Percentiles rank a stretch among this genome's conserved stretches.
Conservation (phyloP, 2,888 invertebrate species). For the Xanthorhoe spadicearia region DNA sequence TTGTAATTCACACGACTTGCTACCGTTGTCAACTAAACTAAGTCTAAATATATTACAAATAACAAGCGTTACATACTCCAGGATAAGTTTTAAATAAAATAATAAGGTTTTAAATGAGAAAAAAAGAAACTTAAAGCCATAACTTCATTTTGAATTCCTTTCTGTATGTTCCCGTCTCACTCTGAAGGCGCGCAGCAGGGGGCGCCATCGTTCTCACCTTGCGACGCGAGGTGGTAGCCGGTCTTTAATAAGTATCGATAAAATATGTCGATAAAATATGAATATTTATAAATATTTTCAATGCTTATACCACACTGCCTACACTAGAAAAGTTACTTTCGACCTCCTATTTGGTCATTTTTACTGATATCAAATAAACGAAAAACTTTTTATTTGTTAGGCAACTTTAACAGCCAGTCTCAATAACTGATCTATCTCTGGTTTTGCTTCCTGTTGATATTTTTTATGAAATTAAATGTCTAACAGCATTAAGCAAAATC, state of each 20-base stretch:
- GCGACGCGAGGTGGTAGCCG: conserved; percentile 83
- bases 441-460: too few species aligned
- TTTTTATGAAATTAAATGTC: too few species aligned
- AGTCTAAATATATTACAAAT: conserved; percentile 45
- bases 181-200: conserved; percentile 80
- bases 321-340: conserved; percentile 42
- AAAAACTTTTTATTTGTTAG: conserved; percentile 31
- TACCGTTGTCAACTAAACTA: conserved; percentile 72
- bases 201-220: conserved; percentile 84
- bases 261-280: conserved; percentile 82
- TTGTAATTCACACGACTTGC: conserved; percentile 69
- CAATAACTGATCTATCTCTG: too few species aligned
- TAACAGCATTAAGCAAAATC: too few species aligned
- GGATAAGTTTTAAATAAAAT: conserved; percentile 74
- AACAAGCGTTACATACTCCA: conserved; percentile 53
- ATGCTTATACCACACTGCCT: conserved; percentile 62
- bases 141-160: conserved; percentile 83
- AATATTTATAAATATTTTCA: conserved; percentile 83
- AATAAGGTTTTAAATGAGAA: conserved; percentile 66
- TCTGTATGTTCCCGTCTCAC: conserved; percentile 78
- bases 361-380: conserved; percentile 26
- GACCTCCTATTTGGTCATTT: conserved; percentile 36
- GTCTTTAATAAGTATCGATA: conserved; percentile 84
- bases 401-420: too few species aligned
- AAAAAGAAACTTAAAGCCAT: conserved; percentile 76